phyloP scores from a whole-genome alignment of 2,113 vertebrate species.

The Poeciliopsis turrubarensis region DNA sequence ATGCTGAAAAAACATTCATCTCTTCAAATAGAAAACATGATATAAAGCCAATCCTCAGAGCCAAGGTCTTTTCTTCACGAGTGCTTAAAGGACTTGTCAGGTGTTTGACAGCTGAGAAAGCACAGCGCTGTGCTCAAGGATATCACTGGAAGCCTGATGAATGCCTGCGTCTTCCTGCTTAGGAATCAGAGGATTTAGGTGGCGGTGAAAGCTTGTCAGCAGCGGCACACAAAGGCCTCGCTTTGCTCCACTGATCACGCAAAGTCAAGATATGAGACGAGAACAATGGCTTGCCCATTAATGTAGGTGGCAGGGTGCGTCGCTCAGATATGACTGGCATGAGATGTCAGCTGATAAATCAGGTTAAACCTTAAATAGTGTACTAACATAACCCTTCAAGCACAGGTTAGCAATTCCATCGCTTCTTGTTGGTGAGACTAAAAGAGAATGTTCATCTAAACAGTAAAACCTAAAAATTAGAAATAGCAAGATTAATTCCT shows the following conservation, averaged over 20 bases:
- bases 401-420: not conserved
- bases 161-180: slow-evolving; percentile 69
- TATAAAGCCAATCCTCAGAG: slow-evolving; percentile 39
- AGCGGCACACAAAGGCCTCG: slow-evolving; percentile 54
- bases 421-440: not conserved
- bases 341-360: not conserved
- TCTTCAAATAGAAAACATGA: slow-evolving; percentile 25
- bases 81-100: slow-evolving; percentile 63
- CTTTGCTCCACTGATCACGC: slow-evolving; percentile 36
- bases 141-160: slow-evolving; percentile 53
- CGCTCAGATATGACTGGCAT: not conserved
- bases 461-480: not conserved
- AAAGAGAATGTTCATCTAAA: not conserved
- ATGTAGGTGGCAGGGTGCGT: not conserved
- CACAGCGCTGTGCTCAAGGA: slow-evolving; percentile 40
- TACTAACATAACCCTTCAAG: not conserved
- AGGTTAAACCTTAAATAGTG: not conserved
- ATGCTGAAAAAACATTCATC: slow-evolving; percentile 41
- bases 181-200: slow-evolving; percentile 68
- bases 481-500: not conserved
- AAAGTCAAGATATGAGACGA: slow-evolving; percentile 13
- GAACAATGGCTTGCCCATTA: slow-evolving; percentile 1
- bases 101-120: slow-evolving; percentile 68
- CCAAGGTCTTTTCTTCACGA: slow-evolving; percentile 51
- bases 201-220: slow-evolving; percentile 72